Percentiles rank a stretch among this genome's conserved stretches.
These are phyloP conservation scores for Nomada flava DNA, from an alignment of 2,888 invertebrate genomes.

Conservation along the genomic window DNA sequence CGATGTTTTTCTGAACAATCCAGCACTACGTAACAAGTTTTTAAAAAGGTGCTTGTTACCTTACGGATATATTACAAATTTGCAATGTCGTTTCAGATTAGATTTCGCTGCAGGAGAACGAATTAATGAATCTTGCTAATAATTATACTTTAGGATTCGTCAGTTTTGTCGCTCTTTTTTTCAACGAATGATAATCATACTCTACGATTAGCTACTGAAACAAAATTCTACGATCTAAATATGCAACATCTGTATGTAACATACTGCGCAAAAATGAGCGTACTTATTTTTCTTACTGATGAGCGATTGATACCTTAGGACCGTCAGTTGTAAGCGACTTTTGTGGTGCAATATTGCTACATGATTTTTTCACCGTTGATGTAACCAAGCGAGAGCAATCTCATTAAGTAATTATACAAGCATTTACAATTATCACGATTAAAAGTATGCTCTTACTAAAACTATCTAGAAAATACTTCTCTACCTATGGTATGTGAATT, in stretches of 20 bases:
- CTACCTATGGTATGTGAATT: constrained; percentile 37
- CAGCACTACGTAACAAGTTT: neutral
- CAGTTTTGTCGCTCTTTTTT: constrained; percentile 3
- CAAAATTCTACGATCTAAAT: constrained; percentile 37
- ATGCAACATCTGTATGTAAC: constrained; percentile 40
- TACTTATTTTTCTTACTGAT: constrained; percentile 50
- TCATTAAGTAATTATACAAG: constrained; percentile 43
- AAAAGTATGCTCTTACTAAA: constrained; percentile 37
- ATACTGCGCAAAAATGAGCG: constrained; percentile 43
- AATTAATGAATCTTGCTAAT: neutral
- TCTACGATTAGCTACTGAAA: constrained; percentile 31
- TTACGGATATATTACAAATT: neutral
- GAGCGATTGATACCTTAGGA: constrained; percentile 24
- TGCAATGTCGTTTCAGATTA: neutral
- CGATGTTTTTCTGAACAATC: neutral
- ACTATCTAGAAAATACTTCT: constrained; percentile 46
- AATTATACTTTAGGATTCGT: neutral
- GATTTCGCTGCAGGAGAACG: neutral
- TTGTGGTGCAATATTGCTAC: constrained; percentile 44
- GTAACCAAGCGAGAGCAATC: constrained; percentile 46
- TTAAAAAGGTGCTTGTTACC: neutral
- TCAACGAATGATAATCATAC: constrained; percentile 13
- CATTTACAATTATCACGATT: constrained; percentile 45
- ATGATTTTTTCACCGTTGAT: constrained; percentile 44
- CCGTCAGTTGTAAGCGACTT: constrained; percentile 25